Evolutionary conservation across 2,113 vertebrate genomes (phyloP).

Genomic region (Carollia perspicillata): DNA sequence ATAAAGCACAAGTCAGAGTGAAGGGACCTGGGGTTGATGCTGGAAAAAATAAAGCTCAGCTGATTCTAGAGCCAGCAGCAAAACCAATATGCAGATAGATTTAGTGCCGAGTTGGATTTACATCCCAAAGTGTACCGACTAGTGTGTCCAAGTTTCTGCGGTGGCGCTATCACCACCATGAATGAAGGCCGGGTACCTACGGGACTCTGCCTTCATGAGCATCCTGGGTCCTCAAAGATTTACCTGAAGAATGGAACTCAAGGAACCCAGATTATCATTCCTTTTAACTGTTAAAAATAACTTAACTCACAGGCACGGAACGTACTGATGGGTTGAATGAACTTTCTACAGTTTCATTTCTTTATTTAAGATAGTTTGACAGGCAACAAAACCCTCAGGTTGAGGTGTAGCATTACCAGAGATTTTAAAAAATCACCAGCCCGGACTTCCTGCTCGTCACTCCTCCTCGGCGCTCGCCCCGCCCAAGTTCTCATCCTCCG

Average conservation of each 20-base stretch:
- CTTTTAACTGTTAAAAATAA: conserved; percentile 24
- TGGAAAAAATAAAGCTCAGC: neutral
- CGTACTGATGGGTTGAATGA: neutral
- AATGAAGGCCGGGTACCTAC: neutral
- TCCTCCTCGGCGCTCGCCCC: neutral
- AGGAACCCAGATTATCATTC: neutral
- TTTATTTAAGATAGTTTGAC: neutral
- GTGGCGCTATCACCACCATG: rapidly evolving
- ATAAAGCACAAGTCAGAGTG: neutral
- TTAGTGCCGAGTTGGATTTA: neutral
- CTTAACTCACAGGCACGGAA: neutral
- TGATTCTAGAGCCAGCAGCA: neutral
- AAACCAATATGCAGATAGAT: neutral
- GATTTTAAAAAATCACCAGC: neutral
- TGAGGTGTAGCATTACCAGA: neutral
- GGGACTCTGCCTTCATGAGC: neutral
- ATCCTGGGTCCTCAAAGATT: neutral
- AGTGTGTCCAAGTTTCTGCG: too few relatives aligned
- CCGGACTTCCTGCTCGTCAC: neutral
- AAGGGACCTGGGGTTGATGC: neutral
- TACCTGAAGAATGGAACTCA: neutral
- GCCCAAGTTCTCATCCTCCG: neutral
- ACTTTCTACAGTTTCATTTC: neutral
- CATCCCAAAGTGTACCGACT: neutral
- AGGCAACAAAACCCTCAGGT: neutral